Evolutionary conservation across 2,888 invertebrate genomes (phyloP).

Genomic region (Eretmocerus hayati): DNA sequence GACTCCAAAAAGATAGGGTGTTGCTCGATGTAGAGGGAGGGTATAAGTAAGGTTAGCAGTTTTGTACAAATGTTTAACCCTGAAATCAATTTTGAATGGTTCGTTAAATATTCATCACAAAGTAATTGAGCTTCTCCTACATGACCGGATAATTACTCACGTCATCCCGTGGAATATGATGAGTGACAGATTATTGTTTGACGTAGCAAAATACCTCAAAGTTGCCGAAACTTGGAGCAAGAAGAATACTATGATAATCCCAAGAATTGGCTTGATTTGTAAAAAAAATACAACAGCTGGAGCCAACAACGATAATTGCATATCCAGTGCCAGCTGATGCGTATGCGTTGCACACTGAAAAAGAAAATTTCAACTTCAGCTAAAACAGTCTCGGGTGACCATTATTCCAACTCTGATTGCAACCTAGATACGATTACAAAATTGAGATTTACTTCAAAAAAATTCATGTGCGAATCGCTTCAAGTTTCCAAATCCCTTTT

Average conservation of each 20-base stretch:
- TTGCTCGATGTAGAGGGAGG: constrained; percentile 58
- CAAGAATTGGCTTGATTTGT: constrained; percentile 52
- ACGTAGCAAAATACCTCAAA: constrained; percentile 56
- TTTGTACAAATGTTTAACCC: constrained; percentile 61
- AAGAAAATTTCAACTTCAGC: too few relatives aligned
- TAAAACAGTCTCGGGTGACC: too few relatives aligned
- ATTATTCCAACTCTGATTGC: too few relatives aligned
- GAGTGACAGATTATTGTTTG: constrained; percentile 57
- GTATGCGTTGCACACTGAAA: constrained; percentile 70
- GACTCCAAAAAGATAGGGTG: constrained; percentile 60
- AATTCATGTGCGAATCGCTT: too few relatives aligned
- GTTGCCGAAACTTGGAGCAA: constrained; percentile 56
- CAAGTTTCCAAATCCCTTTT: too few relatives aligned
- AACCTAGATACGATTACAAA: neutral
- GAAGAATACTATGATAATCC: constrained; percentile 52
- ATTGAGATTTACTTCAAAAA: neutral
- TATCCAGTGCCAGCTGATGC: constrained; percentile 66
- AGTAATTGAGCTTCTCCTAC: neutral
- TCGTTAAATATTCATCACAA: neutral
- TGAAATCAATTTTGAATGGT: constrained; percentile 37
- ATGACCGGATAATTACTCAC: constrained; percentile 43
- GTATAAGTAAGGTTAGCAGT: constrained; percentile 61
- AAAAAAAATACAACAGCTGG: constrained; percentile 61
- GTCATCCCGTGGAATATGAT: constrained; percentile 64
- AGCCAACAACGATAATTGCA: constrained; percentile 63